Evolutionary conservation across 2,888 invertebrate genomes (phyloP).

Genomic region (Ophioninae sp.): DNA sequence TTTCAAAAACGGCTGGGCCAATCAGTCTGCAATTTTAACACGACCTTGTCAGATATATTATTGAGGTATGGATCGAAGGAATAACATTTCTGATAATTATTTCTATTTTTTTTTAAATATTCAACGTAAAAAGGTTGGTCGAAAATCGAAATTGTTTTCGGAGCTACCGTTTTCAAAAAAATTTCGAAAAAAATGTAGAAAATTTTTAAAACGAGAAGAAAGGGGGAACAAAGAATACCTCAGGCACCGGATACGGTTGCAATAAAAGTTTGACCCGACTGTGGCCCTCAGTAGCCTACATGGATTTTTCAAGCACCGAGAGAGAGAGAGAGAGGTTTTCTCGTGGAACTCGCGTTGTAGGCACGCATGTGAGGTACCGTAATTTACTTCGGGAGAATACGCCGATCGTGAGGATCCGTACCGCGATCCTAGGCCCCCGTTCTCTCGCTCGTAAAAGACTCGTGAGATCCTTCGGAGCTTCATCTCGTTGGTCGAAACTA

Average conservation of each 20-base stretch:
- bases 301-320: not conserved
- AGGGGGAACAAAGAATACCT: not conserved
- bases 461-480: constrained; percentile 67
- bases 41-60: too few species aligned
- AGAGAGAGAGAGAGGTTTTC: not conserved
- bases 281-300: not conserved
- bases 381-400: constrained; percentile 55
- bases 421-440: constrained; percentile 60
- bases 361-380: constrained; percentile 5
- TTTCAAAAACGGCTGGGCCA: too few species aligned
- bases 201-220: not conserved
- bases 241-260: not conserved
- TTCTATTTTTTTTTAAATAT: too few species aligned
- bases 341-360: constrained; percentile 8
- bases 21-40: too few species aligned
- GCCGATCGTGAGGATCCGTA: constrained; percentile 66
- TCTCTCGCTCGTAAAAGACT: constrained; percentile 70
- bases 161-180: too few species aligned
- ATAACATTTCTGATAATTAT: too few species aligned
- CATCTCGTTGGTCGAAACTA: constrained; percentile 66
- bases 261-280: constrained; percentile 2
- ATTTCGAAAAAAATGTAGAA: too few species aligned
- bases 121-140: too few species aligned
- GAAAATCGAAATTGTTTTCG: too few species aligned
- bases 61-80: too few species aligned